Evolutionary conservation across 2,113 vertebrate genomes (phyloP), one percentile per base, ranked within the genome.

Genomic region (Crotophaga sulcirostris): DNA sequence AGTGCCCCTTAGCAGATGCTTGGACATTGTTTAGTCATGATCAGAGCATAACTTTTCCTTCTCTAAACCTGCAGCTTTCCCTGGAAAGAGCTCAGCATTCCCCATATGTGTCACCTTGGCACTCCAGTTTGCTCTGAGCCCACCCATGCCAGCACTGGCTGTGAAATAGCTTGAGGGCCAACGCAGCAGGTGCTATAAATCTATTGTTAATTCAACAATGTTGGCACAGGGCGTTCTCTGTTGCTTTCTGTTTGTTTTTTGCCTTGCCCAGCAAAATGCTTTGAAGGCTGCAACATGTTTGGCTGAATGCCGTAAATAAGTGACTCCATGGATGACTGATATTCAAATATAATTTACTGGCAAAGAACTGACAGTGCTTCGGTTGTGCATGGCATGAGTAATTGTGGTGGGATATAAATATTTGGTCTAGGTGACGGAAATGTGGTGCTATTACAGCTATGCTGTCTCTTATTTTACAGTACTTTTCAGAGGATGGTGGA

Each of bases 211-310:
- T 85, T 77, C 45, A 56, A 58, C 59, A 58, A 52, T 36, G 45
- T 31, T 70, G 78, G 54, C 49, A 56, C n/a, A 55, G 33, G 20
- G 54, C 44, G 34, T 62, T 56, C 40, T 68, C 29, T 87, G 42
- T 67, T 81, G 52, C 10, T 44, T 78, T 88, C 33, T 86, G 40
- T 54, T 54, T 87, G 10, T 23, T 77, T 77, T 90, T 73, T 79
- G 55, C 34, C 47, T 82, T 82, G 16, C 28, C 62, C 66, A 93
- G 70, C 31, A 91, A 91, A 89, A 66, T 77, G 42, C 34, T 90
- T 77, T 83, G 47, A 84, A 58, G 16, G 24, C 75, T 85, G 52
- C 24, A 82, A 42, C 10, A 8, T 84, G 8, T 82, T 84, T 87
- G 73, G 62, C 34, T 1, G 7, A 82, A 67, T 67, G 38, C 34